A percentile compares a stretch with the other conserved stretches of the same genome.
Evolutionary conservation across 2,797 vertebrate species (phyloP).

Genomic region (Phoeniculus purpureus): DNA sequence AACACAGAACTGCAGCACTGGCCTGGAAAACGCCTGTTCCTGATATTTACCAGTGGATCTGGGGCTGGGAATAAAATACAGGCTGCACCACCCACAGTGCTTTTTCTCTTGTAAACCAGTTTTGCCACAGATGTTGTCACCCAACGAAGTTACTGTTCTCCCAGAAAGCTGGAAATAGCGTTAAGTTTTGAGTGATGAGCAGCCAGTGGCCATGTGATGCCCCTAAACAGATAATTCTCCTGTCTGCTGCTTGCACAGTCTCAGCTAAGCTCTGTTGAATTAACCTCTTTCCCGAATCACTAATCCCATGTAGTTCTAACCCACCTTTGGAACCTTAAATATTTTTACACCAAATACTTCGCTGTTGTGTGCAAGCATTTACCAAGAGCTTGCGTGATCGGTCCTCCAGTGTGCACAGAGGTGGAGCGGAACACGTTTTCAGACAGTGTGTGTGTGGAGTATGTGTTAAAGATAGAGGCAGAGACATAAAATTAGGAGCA

Average conservation of each 20-base stretch:
- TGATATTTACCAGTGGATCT: background rate
- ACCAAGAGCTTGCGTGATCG: background rate
- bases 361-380: conserved; percentile 6
- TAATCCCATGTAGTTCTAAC: background rate
- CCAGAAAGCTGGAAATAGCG: background rate
- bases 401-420: background rate
- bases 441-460: background rate
- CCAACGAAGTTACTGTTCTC: background rate
- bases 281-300: background rate
- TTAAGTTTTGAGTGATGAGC: background rate
- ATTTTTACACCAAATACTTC: conserved; percentile 23
- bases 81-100: background rate
- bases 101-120: background rate
- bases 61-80: background rate
- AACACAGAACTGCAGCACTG: background rate
- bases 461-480: background rate
- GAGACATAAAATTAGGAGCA: background rate
- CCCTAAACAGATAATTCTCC: background rate
- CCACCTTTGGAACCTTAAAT: conserved; percentile 42
- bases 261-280: background rate
- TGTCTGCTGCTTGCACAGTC: background rate
- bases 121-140: background rate
- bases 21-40: background rate
- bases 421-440: rapidly evolving
- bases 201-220: background rate